Base-by-base conservation (phyloP, 2,113 vertebrate species). In the Xiphophorus maculatus region DNA sequence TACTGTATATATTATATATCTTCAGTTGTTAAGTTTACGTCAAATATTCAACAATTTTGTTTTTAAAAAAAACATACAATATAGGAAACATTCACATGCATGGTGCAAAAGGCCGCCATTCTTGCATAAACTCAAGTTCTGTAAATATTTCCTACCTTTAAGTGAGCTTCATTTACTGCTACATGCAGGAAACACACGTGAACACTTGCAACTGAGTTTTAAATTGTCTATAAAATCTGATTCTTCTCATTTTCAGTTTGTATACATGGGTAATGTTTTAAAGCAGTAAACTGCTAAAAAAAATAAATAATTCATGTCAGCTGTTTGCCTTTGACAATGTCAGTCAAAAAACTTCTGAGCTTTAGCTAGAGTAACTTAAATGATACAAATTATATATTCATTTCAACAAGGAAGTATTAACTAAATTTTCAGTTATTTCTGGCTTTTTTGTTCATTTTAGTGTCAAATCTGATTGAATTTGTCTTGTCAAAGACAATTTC, bases 151-250 rank as follows among this genome's bases (percentile, higher is more conserved):
- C 71, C 80, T 42, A 84, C 85, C 87, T 76, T 54, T 60, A 80
- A 84, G 76, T 73, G 80, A 89, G 87, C 72, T 73, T 30, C 54
- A 81, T 79, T 82, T 72, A 80, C 17, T 83, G 81, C 81, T 89
- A 86, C 84, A 86, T 92, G 84, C 77, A 94, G 92, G 93, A 95
- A 93, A 92, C 91, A 91, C 60, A 83, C 87, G 88, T 78, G 88
- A 93, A 90, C 84, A 67, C 76, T 79, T 87, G 82, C 78, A 80
- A 84, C 86, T 81, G 58, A 88, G 66, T 71, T 90, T 93, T 90
- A 92, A 93, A 94, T 90, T 73, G 91, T 91, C 85, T 93, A 91
- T 92, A 90, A 93, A 94, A 93, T 92, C 81, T 29, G 76, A 90
- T 90, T 87, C 85, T 85, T 63, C 76, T 77, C 25, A 7, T 89